Percentiles rank a stretch among this genome's conserved stretches.
Evolutionary conservation across 1,140 invertebrate genomes (phyloP).

Genomic region (Neodiprion pinetum): DNA sequence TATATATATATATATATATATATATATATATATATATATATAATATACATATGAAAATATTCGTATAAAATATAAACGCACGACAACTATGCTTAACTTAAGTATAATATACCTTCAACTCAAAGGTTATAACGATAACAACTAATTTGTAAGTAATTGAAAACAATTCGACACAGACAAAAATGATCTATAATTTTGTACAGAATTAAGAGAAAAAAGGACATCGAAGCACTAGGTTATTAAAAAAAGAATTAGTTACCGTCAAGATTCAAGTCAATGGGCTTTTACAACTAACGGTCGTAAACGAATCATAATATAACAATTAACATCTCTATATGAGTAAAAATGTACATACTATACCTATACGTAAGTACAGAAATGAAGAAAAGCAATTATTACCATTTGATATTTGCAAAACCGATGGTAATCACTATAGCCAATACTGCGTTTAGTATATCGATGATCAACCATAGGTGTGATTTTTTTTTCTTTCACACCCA

Average conservation of each 20-base stretch:
- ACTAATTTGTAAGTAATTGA: constrained; percentile 1
- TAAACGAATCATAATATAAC: background rate
- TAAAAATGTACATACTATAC: background rate
- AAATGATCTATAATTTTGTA: background rate
- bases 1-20: constrained; percentile 31
- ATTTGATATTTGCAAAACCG: background rate
- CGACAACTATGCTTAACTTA: background rate
- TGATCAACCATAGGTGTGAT: too few relatives aligned
- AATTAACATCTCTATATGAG: background rate
- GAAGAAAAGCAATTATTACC: background rate
- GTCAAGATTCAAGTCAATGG: background rate
- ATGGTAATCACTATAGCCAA: constrained; percentile 2
- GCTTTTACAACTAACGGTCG: background rate
- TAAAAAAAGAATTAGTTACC: too few relatives aligned
- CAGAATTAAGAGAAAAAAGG: background rate
- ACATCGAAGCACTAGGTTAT: too few relatives aligned
- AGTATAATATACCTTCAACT: background rate
- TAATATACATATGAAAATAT: constrained; percentile 16
- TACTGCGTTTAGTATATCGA: background rate
- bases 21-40: constrained; percentile 29
- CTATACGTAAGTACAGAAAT: background rate
- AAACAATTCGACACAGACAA: background rate
- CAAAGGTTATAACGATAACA: background rate
- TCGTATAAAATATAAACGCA: background rate
- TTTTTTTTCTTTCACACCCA: too few relatives aligned